Evolutionary conservation across 2,797 vertebrate genomes (phyloP).

Genomic region (Phoebastria nigripes): DNA sequence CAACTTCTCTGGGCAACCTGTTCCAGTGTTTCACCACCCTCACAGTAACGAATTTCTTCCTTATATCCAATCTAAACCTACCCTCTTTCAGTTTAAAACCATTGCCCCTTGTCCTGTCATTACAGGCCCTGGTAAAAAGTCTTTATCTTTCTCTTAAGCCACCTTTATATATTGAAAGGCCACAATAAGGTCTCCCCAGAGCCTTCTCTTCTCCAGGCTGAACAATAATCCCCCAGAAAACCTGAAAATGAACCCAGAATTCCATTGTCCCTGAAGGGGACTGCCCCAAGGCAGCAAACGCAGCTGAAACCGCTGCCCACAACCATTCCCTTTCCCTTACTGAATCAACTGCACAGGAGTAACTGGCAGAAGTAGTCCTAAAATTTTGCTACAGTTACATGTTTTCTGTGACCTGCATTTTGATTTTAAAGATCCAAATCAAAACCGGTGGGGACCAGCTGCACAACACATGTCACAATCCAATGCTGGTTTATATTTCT

Average conservation of each 20-base stretch:
- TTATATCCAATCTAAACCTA: neutral
- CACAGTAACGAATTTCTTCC: neutral
- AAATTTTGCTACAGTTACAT: neutral
- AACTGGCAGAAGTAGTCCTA: neutral
- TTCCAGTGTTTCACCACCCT: neutral
- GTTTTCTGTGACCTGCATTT: neutral
- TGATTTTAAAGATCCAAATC: neutral
- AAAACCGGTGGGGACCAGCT: accelerated
- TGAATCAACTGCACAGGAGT: neutral
- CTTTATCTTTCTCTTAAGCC: neutral
- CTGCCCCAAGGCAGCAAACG: accelerated
- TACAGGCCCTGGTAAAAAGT: neutral
- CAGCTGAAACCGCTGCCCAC: neutral
- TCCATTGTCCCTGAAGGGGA: neutral
- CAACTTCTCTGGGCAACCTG: accelerated
- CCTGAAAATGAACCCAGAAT: neutral
- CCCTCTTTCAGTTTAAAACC: neutral
- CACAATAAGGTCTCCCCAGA: neutral
- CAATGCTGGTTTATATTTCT: neutral
- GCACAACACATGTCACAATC: accelerated
- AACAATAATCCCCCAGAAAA: neutral
- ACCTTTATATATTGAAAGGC: neutral
- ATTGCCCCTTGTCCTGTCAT: neutral
- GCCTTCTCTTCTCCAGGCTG: neutral
- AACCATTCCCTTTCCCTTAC: accelerated